A percentile compares a stretch with the other conserved stretches of the same genome.
Evolutionary conservation across 2,797 vertebrate genomes (phyloP).

Genomic region (Cyprinella venusta): DNA sequence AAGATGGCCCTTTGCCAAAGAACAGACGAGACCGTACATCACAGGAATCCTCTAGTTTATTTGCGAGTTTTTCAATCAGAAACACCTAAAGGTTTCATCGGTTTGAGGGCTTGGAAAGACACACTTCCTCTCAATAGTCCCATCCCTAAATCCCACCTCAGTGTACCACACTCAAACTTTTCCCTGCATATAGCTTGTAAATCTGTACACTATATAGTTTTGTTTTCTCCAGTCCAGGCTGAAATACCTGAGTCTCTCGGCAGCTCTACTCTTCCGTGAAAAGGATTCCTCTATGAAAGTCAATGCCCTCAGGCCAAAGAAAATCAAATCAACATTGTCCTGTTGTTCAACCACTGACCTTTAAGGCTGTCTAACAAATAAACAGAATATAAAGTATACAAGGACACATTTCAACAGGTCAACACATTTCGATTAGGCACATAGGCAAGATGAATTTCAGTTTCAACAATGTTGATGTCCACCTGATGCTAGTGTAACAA

Average conservation of each 20-base stretch:
- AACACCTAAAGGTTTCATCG: slow-evolving; percentile 34
- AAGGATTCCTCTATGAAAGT: slow-evolving; percentile 17
- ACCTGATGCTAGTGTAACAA: not conserved
- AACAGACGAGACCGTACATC: slow-evolving; percentile 52
- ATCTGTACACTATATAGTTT: not conserved
- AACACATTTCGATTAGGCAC: not conserved
- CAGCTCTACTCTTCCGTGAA: slow-evolving; percentile 22
- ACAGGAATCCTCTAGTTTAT: slow-evolving; percentile 49
- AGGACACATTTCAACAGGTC: slow-evolving; percentile 6
- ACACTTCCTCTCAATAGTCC: slow-evolving; percentile 15
- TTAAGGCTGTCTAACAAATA: slow-evolving; percentile 32
- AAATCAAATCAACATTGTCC: slow-evolving; percentile 24
- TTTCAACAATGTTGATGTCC: not conserved
- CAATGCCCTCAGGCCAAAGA: slow-evolving; percentile 20
- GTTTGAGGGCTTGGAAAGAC: slow-evolving; percentile 40
- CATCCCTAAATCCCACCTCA: slow-evolving; percentile 40
- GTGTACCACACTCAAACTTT: slow-evolving; percentile 6
- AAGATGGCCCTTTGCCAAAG: slow-evolving; percentile 19
- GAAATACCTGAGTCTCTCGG: not conserved
- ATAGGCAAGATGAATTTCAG: not conserved
- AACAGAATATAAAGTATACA: slow-evolving; percentile 16
- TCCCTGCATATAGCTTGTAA: not conserved
- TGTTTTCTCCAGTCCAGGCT: not conserved
- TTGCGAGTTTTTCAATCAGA: slow-evolving; percentile 48
- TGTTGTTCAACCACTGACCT: slow-evolving; percentile 36